These are phyloP conservation scores for Aphidius colemani DNA, from an alignment of 2,888 invertebrate genomes.

Conservation along the genomic window DNA sequence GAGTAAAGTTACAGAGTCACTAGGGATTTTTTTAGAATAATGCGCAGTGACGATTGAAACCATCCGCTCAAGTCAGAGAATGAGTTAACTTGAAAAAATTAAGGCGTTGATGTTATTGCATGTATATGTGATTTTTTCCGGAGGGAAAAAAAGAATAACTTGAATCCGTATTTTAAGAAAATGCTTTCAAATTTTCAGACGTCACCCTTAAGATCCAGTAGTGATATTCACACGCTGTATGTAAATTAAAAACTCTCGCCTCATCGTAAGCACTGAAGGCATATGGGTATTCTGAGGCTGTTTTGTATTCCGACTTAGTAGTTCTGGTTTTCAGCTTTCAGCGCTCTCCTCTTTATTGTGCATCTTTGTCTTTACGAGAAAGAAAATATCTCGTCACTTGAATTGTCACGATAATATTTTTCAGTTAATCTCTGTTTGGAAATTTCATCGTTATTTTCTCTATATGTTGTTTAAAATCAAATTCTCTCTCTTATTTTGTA, in stretches of 20 bases:
- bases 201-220: conserved; percentile 32
- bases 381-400: conserved; percentile 54
- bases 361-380: conserved; percentile 35
- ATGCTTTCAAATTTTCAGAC: conserved; percentile 12
- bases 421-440: conserved; percentile 21
- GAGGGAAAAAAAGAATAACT: background rate
- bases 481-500: conserved; percentile 21
- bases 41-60: too few relatives aligned
- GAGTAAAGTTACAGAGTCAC: too few relatives aligned
- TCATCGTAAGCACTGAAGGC: conserved; percentile 31
- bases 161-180: background rate
- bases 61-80: too few relatives aligned
- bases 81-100: too few relatives aligned
- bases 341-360: conserved; percentile 43
- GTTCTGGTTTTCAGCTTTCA: conserved; percentile 48
- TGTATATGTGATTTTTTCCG: too few relatives aligned
- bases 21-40: too few relatives aligned
- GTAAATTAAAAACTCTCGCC: conserved; percentile 53
- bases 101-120: too few relatives aligned
- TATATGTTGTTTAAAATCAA: conserved; percentile 38
- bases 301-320: conserved; percentile 56
- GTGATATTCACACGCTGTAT: conserved; percentile 42
- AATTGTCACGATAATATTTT: conserved; percentile 43
- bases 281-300: conserved; percentile 45
- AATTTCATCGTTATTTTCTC: conserved; percentile 26